Evolutionary conservation across 2,113 vertebrate genomes (phyloP).

Genomic region (Malaclemys terrapin): DNA sequence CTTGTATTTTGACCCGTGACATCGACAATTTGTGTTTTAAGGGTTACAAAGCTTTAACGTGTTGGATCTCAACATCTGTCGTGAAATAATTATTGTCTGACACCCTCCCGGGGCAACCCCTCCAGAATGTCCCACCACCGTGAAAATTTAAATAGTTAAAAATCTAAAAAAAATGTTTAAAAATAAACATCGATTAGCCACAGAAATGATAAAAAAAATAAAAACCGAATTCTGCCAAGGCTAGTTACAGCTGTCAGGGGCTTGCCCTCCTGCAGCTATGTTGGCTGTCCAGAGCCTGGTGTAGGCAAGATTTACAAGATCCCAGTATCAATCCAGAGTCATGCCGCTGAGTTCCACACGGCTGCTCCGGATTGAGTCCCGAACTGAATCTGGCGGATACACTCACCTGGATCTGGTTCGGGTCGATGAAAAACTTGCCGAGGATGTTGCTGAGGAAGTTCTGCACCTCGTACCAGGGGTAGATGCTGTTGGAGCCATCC

Average conservation of each 20-base stretch:
- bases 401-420: slow-evolving; percentile 94
- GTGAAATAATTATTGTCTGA: neutral
- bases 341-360: neutral
- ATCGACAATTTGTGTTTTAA: neutral
- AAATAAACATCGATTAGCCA: neutral
- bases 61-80: neutral
- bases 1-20: neutral
- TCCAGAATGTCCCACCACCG: neutral
- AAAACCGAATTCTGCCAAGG: neutral
- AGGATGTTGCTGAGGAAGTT: slow-evolving; percentile 96
- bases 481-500: slow-evolving; percentile 98
- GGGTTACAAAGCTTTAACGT: neutral
- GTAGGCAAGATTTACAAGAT: neutral
- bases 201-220: neutral
- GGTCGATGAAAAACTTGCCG: slow-evolving; percentile 94
- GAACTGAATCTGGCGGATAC: neutral
- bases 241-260: neutral
- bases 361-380: neutral
- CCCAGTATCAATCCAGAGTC: neutral
- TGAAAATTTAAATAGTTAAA: neutral
- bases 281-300: neutral
- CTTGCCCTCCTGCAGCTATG: neutral
- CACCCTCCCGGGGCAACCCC: fast-evolving
- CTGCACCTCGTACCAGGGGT: slow-evolving; percentile 96
- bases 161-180: neutral